phyloP scores from a whole-genome alignment of 2,113 vertebrate species.

The Redunca redunca region DNA sequence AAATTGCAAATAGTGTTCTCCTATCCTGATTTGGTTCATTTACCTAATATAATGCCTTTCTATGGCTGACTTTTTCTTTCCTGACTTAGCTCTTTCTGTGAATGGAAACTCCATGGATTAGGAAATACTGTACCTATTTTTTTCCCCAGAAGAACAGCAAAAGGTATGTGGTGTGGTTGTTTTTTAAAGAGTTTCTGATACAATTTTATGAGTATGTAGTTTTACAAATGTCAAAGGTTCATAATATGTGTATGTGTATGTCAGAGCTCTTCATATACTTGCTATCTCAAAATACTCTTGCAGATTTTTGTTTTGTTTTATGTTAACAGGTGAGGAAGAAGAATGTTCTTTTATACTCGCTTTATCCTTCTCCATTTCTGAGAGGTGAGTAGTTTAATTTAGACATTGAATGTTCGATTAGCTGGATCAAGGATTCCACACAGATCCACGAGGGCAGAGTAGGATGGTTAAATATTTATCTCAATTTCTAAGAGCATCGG shows the following conservation, averaged over 20 bases:
- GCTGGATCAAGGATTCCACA: neutral
- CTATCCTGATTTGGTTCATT: constrained; percentile 75
- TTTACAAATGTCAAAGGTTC: neutral
- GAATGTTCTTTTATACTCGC: neutral
- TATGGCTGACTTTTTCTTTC: constrained; percentile 68
- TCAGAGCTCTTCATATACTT: neutral
- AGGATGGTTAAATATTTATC: constrained; percentile 39
- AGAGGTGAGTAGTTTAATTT: neutral
- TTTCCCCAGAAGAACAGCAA: neutral
- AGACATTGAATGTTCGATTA: neutral
- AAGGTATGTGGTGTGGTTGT: neutral
- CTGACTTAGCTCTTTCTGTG: constrained; percentile 24
- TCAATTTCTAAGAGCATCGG: neutral
- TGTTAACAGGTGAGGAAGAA: neutral
- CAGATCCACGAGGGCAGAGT: neutral
- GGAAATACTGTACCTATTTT: constrained; percentile 2
- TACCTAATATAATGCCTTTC: constrained; percentile 72
- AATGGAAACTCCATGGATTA: constrained; percentile 31
- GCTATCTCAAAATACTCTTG: neutral
- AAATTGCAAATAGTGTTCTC: constrained; percentile 57
- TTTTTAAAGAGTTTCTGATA: neutral
- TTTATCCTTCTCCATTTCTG: neutral
- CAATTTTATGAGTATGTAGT: neutral
- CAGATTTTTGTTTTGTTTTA: neutral
- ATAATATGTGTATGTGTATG: neutral